Base-by-base conservation (phyloP, 2,888 invertebrate species). In the Caenorhabditis sp. region DNA sequence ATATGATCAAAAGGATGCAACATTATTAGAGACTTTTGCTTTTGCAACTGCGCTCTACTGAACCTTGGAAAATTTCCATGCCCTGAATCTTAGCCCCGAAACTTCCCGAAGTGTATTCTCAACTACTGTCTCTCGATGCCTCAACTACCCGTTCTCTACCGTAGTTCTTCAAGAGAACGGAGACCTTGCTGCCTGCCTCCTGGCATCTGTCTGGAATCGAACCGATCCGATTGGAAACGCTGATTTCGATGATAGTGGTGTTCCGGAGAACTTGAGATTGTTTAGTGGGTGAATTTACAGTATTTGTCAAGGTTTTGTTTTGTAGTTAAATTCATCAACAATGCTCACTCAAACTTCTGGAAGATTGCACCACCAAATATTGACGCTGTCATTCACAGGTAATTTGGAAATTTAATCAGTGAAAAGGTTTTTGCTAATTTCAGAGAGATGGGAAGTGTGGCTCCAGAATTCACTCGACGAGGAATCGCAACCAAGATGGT, bases 361-460 rank as follows among this genome's bases (percentile, higher is more conserved):
- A 47, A 77, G 24, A 41, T 77, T n/a, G 77, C 61, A 19, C 69
- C 69, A 10, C 51, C 68, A 0, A 0, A 19, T 16, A 35, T 69
- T 31, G 19, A 77, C 35, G 35, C 74, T 35, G 64, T 75, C 10
- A 44, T 75, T 26, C 74, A 75, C 19, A 63, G 70, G 70, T 70
- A 24, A 14, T 35, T 54, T 54, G 24, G 1, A 3, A 56, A 31
- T 31, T 6, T 26, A 16, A 51, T 22, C 12, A 54, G 10, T 35
- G n/a, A 16, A 47, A 19, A 19, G 8, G 2, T 19, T n/a, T n/a
- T 5, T 6, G 2, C 2, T 7, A 0, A 22, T 70, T 70, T 22
- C 31, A 58, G 77, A 24, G 79, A 79, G 41, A 79, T 79, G 7
- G 69, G 49, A 16, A 79, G 79, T 63, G 79, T 79, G n/a, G 54